Base-by-base conservation (phyloP, 2,888 invertebrate genomes). In the Limnephilus rhombicus region DNA sequence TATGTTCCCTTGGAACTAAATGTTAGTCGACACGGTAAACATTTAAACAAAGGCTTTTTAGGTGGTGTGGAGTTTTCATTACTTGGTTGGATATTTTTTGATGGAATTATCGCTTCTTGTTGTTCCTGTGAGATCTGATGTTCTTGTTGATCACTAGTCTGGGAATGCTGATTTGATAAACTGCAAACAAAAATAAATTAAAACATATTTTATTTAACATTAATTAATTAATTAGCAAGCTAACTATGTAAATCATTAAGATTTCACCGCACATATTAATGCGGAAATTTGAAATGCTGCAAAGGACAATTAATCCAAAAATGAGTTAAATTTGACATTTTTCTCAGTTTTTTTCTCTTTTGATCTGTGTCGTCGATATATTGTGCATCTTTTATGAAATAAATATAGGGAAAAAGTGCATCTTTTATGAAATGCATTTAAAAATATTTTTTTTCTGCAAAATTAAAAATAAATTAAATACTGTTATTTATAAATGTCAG, bases 21-120 rank as follows among this genome's bases (percentile, higher is more conserved):
- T 31, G 91, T 91, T 4, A 92, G 68, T 88, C 85, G 90, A 80
- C 92, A 92, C 12, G 92, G 90, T 80, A 92, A 81, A 91, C 92
- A 92, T 68, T 90, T 92, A 82, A 86, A 92, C 68, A 89, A 45
- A 31, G 87, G 81, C 68, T 92, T 92, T 37, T 87, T 68, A 53
- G 31, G 11, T 31, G 80, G 34, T 4, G 34, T 89, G 1, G 11
- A 68, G 24, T 90, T 90, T 45, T 29, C 31, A 41, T 89, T 15
- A 81, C 89, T 68, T 15, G 41, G 31, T 89, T 89, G 37, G 18
- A n/a, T n/a, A 45, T 24, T 53, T 53, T 87, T 85, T 45, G 85
- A 83, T 53, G n/a, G 53, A 24, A 49, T 83, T 53, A 49, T 24
- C 31, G 31, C 41, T 83, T 90, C 53, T 83, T 83, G 90, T 49